Evolutionary conservation across 1,140 invertebrate species (phyloP).

Genomic region (Atta colombica): DNA sequence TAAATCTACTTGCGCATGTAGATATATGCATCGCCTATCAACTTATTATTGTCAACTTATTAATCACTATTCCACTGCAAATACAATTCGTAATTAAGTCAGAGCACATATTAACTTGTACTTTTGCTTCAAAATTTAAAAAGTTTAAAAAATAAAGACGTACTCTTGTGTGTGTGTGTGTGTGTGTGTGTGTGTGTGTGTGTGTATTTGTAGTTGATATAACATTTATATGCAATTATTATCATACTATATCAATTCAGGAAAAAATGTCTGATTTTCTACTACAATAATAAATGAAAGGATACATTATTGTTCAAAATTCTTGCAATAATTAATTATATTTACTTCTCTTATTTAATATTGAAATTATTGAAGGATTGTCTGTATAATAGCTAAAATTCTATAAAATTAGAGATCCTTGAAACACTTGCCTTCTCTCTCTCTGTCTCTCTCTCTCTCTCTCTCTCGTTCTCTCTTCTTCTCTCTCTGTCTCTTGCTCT

Average conservation of each 20-base stretch:
- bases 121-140: conserved; percentile 1
- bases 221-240: neutral
- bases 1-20: conserved; percentile 68
- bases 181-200: too few relatives aligned
- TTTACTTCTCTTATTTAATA: neutral
- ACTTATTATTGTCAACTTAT: conserved; percentile 61
- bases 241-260: neutral
- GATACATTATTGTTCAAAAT: neutral
- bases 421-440: neutral
- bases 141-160: neutral
- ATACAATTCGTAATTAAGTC: conserved; percentile 41
- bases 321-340: neutral
- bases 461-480: too few relatives aligned
- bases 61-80: conserved; percentile 56
- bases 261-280: neutral
- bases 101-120: neutral
- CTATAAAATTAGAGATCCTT: conserved; percentile 18
- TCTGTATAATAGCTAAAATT: conserved; percentile 35
- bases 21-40: conserved; percentile 20
- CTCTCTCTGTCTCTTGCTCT: neutral
- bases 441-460: neutral
- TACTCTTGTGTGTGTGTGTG: neutral
- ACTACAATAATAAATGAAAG: too few relatives aligned
- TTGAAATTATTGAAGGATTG: conserved; percentile 3
- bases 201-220: neutral